A percentile compares a stretch with the other conserved stretches of the same genome.
These are phyloP conservation scores for Spodoptera exigua DNA, from an alignment of 2,888 invertebrate species.

Conservation along the genomic window DNA sequence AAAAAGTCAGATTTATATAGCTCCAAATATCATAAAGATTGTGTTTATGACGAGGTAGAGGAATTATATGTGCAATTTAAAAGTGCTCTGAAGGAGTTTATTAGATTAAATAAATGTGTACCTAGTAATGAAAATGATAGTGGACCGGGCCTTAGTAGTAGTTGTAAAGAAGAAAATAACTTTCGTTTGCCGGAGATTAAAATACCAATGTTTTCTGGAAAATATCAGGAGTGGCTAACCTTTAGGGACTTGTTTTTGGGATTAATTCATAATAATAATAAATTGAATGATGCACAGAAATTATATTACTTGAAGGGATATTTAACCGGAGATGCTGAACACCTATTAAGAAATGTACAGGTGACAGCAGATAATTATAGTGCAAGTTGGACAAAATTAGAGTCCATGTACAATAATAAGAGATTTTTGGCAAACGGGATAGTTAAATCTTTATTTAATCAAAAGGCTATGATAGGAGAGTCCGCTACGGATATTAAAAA, in stretches of 20 bases:
- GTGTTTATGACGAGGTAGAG: too few species aligned
- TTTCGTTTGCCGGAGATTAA: too few species aligned
- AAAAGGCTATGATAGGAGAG: constrained; percentile 24
- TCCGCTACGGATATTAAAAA: constrained; percentile 40
- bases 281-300: constrained; percentile 49
- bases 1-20: too few species aligned
- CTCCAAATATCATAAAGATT: too few species aligned
- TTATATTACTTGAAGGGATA: constrained; percentile 51
- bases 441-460: constrained; percentile 19
- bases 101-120: too few species aligned
- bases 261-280: constrained; percentile 46
- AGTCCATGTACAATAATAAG: constrained; percentile 48
- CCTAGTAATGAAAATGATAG: too few species aligned
- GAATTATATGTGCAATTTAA: too few species aligned
- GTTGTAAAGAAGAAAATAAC: too few species aligned
- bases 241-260: constrained; percentile 41
- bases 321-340: constrained; percentile 53
- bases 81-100: too few species aligned
- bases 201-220: too few species aligned
- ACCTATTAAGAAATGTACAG: constrained; percentile 36
- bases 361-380: constrained; percentile 42
- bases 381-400: constrained; percentile 42
- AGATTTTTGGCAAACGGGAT: constrained; percentile 42
- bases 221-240: too few species aligned
- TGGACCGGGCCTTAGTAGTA: too few species aligned